Percentiles rank a stretch among this genome's conserved stretches.
Conservation (phyloP, 2,113 vertebrate species). For the Loxodonta africana region DNA sequence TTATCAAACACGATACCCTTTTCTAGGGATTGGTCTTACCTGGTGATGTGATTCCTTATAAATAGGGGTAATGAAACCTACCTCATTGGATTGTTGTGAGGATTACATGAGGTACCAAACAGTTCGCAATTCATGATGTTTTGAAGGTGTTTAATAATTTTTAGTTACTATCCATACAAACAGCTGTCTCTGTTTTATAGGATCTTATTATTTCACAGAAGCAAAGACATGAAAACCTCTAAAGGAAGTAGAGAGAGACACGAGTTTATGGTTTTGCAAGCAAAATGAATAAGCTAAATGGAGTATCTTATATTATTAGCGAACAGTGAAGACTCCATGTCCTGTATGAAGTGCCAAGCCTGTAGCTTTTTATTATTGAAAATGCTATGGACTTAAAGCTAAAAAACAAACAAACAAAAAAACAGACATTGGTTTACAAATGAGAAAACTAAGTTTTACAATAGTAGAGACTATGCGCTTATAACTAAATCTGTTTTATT, state of each 20-base stretch:
- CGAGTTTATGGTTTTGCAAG: not conserved
- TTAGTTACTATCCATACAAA: not conserved
- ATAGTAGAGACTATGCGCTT: not conserved
- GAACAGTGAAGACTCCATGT: not conserved
- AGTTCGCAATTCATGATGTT: not conserved
- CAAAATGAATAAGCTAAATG: not conserved
- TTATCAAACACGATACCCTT: too few species aligned
- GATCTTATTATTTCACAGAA: not conserved
- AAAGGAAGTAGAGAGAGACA: not conserved
- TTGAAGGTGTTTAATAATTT: constrained; percentile 29
- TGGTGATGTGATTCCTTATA: too few species aligned
- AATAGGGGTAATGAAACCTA: too few species aligned
- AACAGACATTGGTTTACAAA: not conserved
- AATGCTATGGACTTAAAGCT: not conserved
- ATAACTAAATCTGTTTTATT: not conserved
- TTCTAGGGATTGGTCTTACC: too few species aligned
- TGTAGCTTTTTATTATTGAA: not conserved
- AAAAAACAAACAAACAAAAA: not conserved
- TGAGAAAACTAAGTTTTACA: not conserved
- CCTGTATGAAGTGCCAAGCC: not conserved
- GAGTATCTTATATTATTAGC: not conserved
- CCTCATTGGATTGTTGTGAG: not conserved
- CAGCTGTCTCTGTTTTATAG: not conserved
- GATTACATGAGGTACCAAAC: not conserved
- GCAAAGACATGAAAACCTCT: not conserved